A percentile compares a stretch with the other conserved stretches of the same genome.
Evolutionary conservation across 2,113 vertebrate genomes (phyloP).

Genomic region (Okapia johnstoni): DNA sequence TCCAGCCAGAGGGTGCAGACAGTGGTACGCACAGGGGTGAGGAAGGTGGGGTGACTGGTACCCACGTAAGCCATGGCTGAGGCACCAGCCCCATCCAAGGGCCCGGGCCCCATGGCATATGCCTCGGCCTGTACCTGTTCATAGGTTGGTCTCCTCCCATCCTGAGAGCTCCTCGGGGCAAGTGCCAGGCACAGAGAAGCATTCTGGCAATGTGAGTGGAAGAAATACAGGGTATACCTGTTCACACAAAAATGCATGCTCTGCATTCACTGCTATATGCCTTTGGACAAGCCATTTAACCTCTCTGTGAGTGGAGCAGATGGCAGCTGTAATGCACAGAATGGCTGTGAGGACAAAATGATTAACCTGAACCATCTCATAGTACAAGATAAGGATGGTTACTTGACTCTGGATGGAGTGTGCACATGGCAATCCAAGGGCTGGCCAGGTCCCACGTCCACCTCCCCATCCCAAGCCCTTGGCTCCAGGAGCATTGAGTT

Average conservation of each 20-base stretch:
- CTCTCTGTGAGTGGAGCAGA: neutral
- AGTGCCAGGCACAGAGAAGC: neutral
- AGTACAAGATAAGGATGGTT: neutral
- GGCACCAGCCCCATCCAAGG: neutral
- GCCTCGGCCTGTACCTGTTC: rapidly evolving
- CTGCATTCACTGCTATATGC: rapidly evolving
- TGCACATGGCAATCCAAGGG: rapidly evolving
- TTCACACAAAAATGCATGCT: rapidly evolving
- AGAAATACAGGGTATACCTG: rapidly evolving
- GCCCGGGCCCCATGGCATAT: rapidly evolving
- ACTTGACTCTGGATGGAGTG: neutral
- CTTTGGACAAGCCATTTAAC: neutral
- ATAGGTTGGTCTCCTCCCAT: too few relatives aligned
- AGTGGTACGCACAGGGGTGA: neutral
- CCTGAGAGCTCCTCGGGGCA: neutral
- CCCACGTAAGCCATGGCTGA: rapidly evolving
- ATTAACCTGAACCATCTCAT: neutral
- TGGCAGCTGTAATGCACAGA: rapidly evolving
- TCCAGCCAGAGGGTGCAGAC: too few relatives aligned
- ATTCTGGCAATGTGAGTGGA: neutral
- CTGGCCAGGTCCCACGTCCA: rapidly evolving
- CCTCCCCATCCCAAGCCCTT: too few relatives aligned
- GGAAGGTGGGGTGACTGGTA: neutral
- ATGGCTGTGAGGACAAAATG: neutral
- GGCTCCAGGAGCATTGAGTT: neutral